Percentiles rank a stretch among this genome's conserved stretches.
These are phyloP conservation scores for Papilio polytes DNA, from an alignment of 1,140 invertebrate species.

Conservation along the genomic window DNA sequence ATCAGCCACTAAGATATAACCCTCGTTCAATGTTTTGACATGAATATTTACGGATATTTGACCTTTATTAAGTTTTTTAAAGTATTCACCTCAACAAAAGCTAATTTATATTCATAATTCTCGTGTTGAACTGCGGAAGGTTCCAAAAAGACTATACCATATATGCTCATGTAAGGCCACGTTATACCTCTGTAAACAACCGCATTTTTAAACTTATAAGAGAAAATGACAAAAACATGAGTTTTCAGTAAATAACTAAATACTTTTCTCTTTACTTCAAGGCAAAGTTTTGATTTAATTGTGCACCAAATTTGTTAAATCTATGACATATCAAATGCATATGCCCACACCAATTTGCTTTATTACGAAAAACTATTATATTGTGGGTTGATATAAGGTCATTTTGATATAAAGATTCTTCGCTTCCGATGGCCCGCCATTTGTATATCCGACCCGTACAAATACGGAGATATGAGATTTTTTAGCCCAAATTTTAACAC, in stretches of 20 bases:
- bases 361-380: not conserved
- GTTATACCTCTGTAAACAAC: not conserved
- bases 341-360: not conserved
- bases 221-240: not conserved
- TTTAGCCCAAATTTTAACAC: not conserved
- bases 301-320: not conserved
- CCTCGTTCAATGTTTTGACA: not conserved
- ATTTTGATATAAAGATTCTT: slow-evolving; percentile 14
- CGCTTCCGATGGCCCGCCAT: slow-evolving; percentile 59
- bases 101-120: slow-evolving; percentile 18
- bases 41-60: not conserved
- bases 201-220: slow-evolving; percentile 8
- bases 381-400: slow-evolving; percentile 6
- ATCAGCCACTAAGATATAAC: too few relatives aligned
- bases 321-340: not conserved
- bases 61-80: not conserved
- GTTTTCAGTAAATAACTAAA: not conserved
- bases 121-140: slow-evolving; percentile 12
- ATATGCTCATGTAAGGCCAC: not conserved
- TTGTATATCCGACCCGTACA: slow-evolving; percentile 56
- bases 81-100: slow-evolving; percentile 5
- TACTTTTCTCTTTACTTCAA: not conserved
- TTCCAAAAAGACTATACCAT: not conserved
- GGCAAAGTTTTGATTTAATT: not conserved
- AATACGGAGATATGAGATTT: slow-evolving; percentile 47